These are phyloP conservation scores for Euura saliciscinereae DNA, from an alignment of 1,140 invertebrate species.

Conservation along the genomic window DNA sequence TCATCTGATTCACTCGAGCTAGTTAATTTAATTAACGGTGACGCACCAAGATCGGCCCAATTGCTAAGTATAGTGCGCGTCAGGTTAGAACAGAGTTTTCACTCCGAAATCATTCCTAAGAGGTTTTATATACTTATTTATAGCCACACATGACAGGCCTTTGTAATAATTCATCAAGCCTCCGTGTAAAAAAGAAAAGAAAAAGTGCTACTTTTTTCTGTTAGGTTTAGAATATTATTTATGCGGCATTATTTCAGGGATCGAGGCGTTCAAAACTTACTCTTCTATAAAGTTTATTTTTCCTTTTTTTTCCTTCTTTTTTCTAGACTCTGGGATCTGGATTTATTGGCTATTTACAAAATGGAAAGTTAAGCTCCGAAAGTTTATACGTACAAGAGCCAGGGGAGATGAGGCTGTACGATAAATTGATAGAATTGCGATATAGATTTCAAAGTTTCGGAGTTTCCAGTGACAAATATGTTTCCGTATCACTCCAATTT, in stretches of 20 bases:
- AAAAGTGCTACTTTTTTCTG: too few relatives aligned
- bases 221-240: background rate
- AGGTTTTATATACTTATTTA: conserved; percentile 5
- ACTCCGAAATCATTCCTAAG: background rate
- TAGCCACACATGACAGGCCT: background rate
- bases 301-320: background rate
- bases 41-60: conserved; percentile 1
- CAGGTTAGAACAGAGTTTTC: background rate
- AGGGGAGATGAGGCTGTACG: background rate
- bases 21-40: conserved; percentile 7
- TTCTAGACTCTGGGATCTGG: background rate
- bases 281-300: background rate
- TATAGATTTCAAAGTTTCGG: background rate
- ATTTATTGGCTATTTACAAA: background rate
- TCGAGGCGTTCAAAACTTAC: background rate
- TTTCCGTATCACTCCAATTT: background rate
- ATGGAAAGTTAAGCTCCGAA: background rate
- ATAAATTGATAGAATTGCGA: background rate
- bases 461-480: background rate
- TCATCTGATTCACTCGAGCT: conserved; percentile 7
- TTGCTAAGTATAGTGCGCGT: conserved; percentile 1
- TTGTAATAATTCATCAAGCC: background rate
- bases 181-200: too few relatives aligned
- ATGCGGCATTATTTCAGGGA: too few relatives aligned
- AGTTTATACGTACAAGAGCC: background rate